Base-by-base conservation (phyloP, 1,140 invertebrate genomes). In the Rhyacophila brunnea region DNA sequence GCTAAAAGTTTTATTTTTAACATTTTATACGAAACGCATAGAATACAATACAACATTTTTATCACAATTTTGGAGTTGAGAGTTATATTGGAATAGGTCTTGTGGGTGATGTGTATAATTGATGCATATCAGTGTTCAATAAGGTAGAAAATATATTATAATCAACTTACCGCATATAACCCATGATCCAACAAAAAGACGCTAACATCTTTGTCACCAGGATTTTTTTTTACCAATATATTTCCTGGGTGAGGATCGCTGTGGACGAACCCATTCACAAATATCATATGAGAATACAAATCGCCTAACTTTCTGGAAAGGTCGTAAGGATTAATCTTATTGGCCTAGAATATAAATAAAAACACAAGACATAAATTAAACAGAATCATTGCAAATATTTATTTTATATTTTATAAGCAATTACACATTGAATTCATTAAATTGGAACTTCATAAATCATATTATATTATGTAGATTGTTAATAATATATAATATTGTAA, bases 211-310 rank as follows among this genome's bases (percentile, higher is more conserved):
- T 83, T 80, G 9, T 83, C 83, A 4, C 83, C 76, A 1, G 78
- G 71, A 2, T 79, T 79, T 66, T 89, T 89, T 45, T 79, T 82
- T 0, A 99, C 87, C 1, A 99, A 76, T 56, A 99, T 92, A 80
- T 99, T 99, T 7, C 97, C 97, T 6, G 97, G 96, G 83, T 99
- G 97, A 7, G 97, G 97, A 82, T 99, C 97, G 73, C 95, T 95
- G 71, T 99, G 97, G n/a, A 99, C 93, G 77, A 95, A 98, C 1
- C 97, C 97, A 62, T 92, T 86, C 6, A 90, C 86, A 78, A 99
- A 99, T 67, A 99, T 99, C 97, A 99, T 99, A 71, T 96, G 90
- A 42, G 94, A 95, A 76, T 98, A 99, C 10, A 99, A 74, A 64
- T 87, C 80, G 2, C 96, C 95, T 32, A 99, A 79, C 73, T 93